phyloP scores from a whole-genome alignment of 2,888 invertebrate species.

The Eugnorisma glareosa region DNA sequence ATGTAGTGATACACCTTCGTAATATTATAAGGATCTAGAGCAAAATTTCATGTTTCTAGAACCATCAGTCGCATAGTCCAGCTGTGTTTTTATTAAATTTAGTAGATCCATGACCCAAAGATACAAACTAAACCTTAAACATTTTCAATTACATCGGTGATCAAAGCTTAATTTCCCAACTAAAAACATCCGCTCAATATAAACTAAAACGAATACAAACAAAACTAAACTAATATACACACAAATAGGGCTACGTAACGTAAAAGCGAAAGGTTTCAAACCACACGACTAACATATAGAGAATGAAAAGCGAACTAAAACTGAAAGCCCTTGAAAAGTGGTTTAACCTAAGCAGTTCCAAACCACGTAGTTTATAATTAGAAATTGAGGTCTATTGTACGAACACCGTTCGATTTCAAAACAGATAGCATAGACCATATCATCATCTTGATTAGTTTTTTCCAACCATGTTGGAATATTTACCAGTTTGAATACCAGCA shows the following conservation, averaged over 20 bases:
- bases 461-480: no score
- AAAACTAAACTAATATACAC: slow-evolving; percentile 47
- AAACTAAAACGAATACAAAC: slow-evolving; percentile 29
- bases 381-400: slow-evolving; percentile 24
- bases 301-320: slow-evolving; percentile 26
- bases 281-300: slow-evolving; percentile 37
- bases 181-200: not conserved
- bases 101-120: no score
- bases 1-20: no score
- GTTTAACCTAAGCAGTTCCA: slow-evolving; percentile 8
- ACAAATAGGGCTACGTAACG: slow-evolving; percentile 6
- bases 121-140: no score
- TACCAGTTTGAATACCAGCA: not conserved
- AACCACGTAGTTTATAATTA: slow-evolving; percentile 36
- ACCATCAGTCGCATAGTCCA: no score
- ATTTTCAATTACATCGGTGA: not conserved
- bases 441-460: not conserved
- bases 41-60: no score
- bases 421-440: not conserved
- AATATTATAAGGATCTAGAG: no score
- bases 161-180: not conserved
- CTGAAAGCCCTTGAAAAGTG: slow-evolving; percentile 41
- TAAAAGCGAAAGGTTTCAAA: slow-evolving; percentile 29
- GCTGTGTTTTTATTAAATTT: no score
- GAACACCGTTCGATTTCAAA: not conserved